phyloP scores from a whole-genome alignment of 2,888 invertebrate genomes.

The Plagodis dolabraria region DNA sequence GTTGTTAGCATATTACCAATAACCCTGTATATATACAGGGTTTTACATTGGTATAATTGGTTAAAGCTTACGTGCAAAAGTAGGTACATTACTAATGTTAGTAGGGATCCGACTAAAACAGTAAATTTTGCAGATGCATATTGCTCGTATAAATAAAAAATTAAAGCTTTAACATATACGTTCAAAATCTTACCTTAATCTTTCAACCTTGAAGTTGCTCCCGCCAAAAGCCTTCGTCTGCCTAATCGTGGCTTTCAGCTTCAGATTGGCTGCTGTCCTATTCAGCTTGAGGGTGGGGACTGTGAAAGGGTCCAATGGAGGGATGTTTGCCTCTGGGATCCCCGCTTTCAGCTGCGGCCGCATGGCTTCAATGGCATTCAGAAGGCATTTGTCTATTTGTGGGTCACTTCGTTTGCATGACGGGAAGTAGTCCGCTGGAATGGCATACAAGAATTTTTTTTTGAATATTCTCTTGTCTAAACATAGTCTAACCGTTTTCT shows the following conservation, averaged over 20 bases:
- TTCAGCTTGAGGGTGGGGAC: conserved; percentile 88
- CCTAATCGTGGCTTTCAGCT: conserved; percentile 87
- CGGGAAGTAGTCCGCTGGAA: conserved; percentile 55
- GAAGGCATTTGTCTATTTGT: conserved; percentile 48
- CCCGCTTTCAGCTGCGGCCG: conserved; percentile 43
- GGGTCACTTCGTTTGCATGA: conserved; percentile 53
- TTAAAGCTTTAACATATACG: too few species aligned
- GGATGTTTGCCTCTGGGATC: conserved; percentile 52
- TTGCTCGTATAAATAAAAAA: too few species aligned
- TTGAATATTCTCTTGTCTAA: background rate
- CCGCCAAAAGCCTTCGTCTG: conserved; percentile 87
- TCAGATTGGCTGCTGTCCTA: conserved; percentile 88
- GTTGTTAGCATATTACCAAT: too few species aligned
- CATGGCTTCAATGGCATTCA: conserved; percentile 82
- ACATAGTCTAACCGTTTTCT: too few species aligned
- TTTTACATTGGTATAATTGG: too few species aligned
- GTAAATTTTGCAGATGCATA: too few species aligned
- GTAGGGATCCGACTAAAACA: too few species aligned
- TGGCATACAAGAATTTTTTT: background rate
- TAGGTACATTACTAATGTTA: too few species aligned
- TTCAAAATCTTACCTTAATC: conserved; percentile 82
- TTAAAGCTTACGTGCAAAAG: too few species aligned
- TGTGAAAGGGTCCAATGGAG: conserved; percentile 85
- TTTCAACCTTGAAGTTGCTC: conserved; percentile 86
- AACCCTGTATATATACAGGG: too few species aligned